These are phyloP conservation scores for Lasaia peninsularis DNA, from an alignment of 1,140 invertebrate species.

Conservation along the genomic window DNA sequence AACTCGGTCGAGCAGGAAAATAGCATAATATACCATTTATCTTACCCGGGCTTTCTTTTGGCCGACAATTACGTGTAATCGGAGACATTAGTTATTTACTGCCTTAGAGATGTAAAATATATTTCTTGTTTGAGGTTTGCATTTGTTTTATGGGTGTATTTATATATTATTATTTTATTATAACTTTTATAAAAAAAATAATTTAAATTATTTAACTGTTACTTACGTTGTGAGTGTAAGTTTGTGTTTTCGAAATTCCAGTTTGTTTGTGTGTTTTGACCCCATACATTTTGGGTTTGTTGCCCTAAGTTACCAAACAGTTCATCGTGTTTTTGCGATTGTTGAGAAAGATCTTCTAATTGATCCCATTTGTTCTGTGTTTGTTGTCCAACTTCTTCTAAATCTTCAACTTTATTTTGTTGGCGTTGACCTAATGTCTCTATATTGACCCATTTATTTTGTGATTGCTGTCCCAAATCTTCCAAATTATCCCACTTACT, in stretches of 20 bases:
- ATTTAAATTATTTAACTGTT: background rate
- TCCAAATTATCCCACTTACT: slow-evolving; percentile 30
- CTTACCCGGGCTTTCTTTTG: too few species aligned
- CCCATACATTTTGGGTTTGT: slow-evolving; percentile 36
- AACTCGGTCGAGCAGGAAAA: too few species aligned
- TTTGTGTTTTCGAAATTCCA: slow-evolving; percentile 1
- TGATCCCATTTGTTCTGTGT: slow-evolving; percentile 33
- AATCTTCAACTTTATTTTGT: slow-evolving; percentile 22
- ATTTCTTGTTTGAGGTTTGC: too few species aligned
- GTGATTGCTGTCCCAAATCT: slow-evolving; percentile 43
- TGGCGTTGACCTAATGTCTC: slow-evolving; percentile 44
- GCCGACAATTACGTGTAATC: too few species aligned
- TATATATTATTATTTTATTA: too few species aligned
- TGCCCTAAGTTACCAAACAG: slow-evolving; percentile 40
- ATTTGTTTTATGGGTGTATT: too few species aligned
- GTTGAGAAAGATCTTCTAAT: slow-evolving; percentile 39
- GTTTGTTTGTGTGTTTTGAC: slow-evolving; percentile 27
- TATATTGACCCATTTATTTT: slow-evolving; percentile 38
- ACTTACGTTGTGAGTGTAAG: slow-evolving; percentile 4
- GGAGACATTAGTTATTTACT: too few species aligned
- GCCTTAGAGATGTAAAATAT: too few species aligned
- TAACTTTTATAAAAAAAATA: background rate
- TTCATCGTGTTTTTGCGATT: slow-evolving; percentile 36
- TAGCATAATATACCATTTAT: too few species aligned
- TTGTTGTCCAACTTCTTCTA: slow-evolving; percentile 19